phyloP scores from a whole-genome alignment of 2,888 invertebrate species.

The Meghimatium bilineatum region DNA sequence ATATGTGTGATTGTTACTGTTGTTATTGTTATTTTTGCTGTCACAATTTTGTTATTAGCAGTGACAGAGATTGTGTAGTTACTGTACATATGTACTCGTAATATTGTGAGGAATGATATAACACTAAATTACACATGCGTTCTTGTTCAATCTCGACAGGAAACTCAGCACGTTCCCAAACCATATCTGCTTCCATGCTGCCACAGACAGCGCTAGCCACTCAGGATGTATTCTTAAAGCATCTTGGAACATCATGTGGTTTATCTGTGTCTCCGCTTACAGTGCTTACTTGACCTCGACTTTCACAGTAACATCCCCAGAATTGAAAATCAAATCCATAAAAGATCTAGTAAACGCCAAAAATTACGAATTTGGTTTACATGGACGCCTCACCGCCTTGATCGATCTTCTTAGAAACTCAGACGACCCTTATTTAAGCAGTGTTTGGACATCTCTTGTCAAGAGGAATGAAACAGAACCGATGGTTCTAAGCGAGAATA shows the following conservation, averaged over 20 bases:
- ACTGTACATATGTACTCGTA: too few relatives aligned
- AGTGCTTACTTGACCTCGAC: slow-evolving; percentile 21
- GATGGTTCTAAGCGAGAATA: background rate
- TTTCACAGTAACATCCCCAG: slow-evolving; percentile 5
- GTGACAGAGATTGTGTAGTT: too few relatives aligned
- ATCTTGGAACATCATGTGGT: background rate
- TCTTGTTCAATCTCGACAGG: background rate
- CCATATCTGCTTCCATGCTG: background rate
- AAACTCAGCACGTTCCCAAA: background rate
- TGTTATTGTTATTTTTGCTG: too few relatives aligned
- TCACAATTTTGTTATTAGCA: too few relatives aligned
- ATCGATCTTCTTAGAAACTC: background rate
- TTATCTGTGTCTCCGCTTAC: slow-evolving; percentile 14
- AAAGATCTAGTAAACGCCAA: background rate
- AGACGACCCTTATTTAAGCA: background rate
- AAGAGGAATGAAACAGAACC: background rate
- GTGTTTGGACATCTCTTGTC: background rate
- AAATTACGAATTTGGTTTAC: background rate
- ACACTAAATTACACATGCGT: background rate
- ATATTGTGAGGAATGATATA: too few relatives aligned
- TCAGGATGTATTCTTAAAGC: slow-evolving; percentile 13
- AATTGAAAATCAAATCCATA: background rate
- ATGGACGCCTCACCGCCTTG: background rate
- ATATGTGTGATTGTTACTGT: too few relatives aligned
- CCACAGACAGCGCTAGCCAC: background rate